Evolutionary conservation across 2,888 invertebrate genomes (phyloP).

Genomic region (Linnaemya vulpina): DNA sequence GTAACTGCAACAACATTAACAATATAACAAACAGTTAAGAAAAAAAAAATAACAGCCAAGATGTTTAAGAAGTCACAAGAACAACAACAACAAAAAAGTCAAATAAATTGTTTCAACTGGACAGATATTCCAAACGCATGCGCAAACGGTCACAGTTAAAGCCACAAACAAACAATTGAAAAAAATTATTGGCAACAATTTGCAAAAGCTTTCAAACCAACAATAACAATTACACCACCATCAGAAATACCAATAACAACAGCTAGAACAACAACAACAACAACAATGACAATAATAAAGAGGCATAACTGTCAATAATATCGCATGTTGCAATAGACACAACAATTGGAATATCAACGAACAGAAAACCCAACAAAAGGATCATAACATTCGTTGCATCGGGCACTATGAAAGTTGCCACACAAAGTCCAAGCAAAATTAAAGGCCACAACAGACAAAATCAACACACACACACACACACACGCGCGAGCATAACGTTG

Average conservation of each 20-base stretch:
- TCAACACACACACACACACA: too few species aligned
- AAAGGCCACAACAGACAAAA: conserved; percentile 26
- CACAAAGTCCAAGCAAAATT: conserved; percentile 24
- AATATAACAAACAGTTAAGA: not conserved
- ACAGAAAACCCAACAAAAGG: conserved; percentile 20
- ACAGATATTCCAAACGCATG: conserved; percentile 9
- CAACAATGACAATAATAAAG: conserved; percentile 64
- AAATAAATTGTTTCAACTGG: conserved; percentile 25
- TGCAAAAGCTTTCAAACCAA: conserved; percentile 44
- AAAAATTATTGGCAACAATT: conserved; percentile 68
- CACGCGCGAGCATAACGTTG: not conserved
- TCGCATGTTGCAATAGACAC: conserved; percentile 68
- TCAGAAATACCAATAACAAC: not conserved
- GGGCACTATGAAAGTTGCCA: conserved; percentile 24
- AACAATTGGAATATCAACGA: conserved; percentile 51
- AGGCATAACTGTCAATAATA: conserved; percentile 69
- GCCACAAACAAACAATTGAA: conserved; percentile 66
- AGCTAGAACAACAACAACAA: conserved; percentile 29
- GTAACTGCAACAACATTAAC: conserved; percentile 4
- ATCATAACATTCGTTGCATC: conserved; percentile 25
- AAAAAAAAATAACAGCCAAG: conserved; percentile 7
- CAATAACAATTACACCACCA: conserved; percentile 26
- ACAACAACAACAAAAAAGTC: not conserved
- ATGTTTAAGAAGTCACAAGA: conserved; percentile 26
- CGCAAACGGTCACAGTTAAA: conserved; percentile 53